Conservation (phyloP, 2,113 vertebrate species). For the Zosterops pallidus region DNA sequence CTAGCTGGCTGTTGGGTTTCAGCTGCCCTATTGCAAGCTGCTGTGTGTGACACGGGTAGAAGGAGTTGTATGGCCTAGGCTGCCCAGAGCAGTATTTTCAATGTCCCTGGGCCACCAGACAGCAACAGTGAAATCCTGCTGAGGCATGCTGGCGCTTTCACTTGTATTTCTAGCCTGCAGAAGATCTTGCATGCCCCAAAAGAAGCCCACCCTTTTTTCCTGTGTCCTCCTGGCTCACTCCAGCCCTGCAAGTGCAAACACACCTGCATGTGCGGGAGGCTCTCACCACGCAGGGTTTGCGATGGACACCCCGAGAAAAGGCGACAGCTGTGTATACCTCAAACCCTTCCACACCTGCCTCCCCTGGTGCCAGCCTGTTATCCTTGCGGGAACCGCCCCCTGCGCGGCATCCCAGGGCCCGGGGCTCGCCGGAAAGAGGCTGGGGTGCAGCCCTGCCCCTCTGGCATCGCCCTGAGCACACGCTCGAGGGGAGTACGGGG, state of each 20-base stretch:
- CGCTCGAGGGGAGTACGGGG: too few relatives aligned
- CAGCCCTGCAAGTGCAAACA: background rate
- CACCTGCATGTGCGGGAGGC: fast-evolving
- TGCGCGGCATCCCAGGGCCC: background rate
- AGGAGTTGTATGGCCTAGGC: background rate
- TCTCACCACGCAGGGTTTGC: background rate
- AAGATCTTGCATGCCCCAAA: background rate
- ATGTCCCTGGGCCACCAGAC: background rate
- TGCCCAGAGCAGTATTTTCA: background rate
- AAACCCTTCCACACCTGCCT: background rate
- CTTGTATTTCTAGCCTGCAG: background rate
- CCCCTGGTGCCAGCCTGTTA: fast-evolving
- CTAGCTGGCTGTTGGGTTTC: background rate
- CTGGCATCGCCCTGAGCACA: too few relatives aligned
- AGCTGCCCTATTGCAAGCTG: background rate
- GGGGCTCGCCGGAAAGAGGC: fast-evolving
- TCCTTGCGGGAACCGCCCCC: fast-evolving
- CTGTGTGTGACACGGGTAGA: fast-evolving
- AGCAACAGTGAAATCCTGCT: background rate
- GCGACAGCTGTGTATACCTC: fast-evolving
- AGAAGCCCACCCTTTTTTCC: background rate
- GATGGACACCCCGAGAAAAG: background rate
- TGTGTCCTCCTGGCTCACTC: too few relatives aligned
- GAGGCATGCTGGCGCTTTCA: background rate
- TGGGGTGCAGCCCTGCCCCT: background rate